Evolutionary conservation across 53 echinoderm and acorn worm species (phyloP), one percentile per base, ranked within the genome.

Genomic region (Hippasteria phrygiana): DNA sequence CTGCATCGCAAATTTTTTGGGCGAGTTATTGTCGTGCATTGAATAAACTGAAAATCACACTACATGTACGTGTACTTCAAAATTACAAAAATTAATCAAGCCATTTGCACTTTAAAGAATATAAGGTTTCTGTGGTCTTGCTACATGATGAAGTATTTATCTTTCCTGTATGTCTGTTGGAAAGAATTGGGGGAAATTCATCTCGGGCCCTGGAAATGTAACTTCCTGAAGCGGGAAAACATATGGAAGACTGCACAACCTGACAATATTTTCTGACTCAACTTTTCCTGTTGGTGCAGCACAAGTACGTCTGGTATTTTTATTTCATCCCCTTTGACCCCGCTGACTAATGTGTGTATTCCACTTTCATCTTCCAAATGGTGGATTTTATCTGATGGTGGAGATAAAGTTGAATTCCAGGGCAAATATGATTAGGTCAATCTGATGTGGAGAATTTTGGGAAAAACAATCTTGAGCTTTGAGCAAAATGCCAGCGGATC

Each of bases 261-360:
- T 38, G 55, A 40, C 78, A 55, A 36, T n/a, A 18, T 55, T 56
- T 78, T 78, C 42, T 78, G 78, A 78, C 26, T 59, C 78, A 62
- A 56, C 55, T 59, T 59, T 56, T 59, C 78, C 56, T 55, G 73
- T 36, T 38, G 33, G 18, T n/a, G 47, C 26, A 11, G 40, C 28
- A 43, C 55, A 13, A 20, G 35, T 35, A 66, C 67, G 12, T 66
- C 67, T 78, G 78, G 56, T 78, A 55, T 27, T 20, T 11, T 55
- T 28, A 78, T 78, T 59, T 39, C 37, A 33, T 55, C 53, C 7
- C 59, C 26, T 27, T 33, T 62, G 32, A 63, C 63, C 43, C 2
- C 29, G 32, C 64, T 82, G 66, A 82, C 45, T 65, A 64, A 43
- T 66, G 32, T 66, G 33, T 66, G 34, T 65, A 64, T 10, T 39